phyloP scores from a whole-genome alignment of 2,113 vertebrate genomes.

The human (Homo sapiens) region DNA sequence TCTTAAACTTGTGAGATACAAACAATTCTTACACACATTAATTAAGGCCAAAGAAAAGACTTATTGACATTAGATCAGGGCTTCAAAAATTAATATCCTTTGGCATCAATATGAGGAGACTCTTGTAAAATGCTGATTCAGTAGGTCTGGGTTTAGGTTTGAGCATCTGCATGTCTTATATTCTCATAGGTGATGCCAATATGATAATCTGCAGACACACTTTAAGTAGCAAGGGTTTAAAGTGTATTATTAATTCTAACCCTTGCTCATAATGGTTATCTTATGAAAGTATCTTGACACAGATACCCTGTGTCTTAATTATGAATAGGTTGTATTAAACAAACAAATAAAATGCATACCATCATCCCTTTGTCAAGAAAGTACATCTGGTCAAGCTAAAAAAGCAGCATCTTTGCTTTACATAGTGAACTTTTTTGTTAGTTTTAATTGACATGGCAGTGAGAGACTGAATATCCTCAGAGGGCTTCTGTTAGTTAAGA shows the following conservation, averaged over 20 bases:
- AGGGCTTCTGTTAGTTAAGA: slow-evolving; percentile 47
- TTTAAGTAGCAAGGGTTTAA: not conserved
- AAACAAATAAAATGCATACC: not conserved
- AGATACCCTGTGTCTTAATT: not conserved
- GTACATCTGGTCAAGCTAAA: not conserved
- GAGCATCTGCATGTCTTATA: not conserved
- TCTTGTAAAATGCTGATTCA: slow-evolving; percentile 5
- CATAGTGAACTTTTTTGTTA: not conserved
- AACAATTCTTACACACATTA: not conserved
- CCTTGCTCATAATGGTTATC: not conserved
- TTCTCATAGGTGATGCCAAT: not conserved
- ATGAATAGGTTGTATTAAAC: not conserved
- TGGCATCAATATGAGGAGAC: not conserved
- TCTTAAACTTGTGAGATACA: not conserved
- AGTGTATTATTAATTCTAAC: not conserved
- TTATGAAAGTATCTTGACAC: not conserved
- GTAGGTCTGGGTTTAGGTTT: not conserved
- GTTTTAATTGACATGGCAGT: not conserved
- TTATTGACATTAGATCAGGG: not conserved
- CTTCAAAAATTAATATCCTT: not conserved
- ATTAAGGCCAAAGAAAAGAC: not conserved
- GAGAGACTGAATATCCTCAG: not conserved
- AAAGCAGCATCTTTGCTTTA: not conserved
- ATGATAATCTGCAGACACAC: not conserved
- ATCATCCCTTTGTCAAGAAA: not conserved